Conservation (phyloP, 2,113 vertebrate species). For the Gymnocephalus cernua region DNA sequence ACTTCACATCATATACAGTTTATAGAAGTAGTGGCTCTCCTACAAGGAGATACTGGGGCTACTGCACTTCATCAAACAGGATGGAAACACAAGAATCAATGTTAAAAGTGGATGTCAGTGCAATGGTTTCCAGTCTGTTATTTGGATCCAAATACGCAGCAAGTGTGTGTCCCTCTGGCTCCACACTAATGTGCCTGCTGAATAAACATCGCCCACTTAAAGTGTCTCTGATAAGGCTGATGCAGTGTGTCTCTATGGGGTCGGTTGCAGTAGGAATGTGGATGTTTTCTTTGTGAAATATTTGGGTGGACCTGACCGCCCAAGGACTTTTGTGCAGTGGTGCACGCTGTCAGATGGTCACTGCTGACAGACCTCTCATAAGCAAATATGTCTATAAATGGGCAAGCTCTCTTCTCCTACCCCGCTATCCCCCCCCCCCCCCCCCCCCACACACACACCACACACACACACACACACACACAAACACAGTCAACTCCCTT, state of each 20-base stretch:
- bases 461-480: constrained; percentile 16
- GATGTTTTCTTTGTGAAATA: constrained; percentile 78
- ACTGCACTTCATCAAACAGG: background rate
- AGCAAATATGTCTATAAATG: constrained; percentile 90
- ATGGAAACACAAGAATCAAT: constrained; percentile 4
- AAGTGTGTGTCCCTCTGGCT: constrained; percentile 51
- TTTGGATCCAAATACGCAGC: constrained; percentile 30
- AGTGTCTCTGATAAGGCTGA: constrained; percentile 70
- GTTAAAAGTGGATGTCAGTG: constrained; percentile 6
- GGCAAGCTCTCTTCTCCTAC: constrained; percentile 73
- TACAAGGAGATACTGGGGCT: background rate
- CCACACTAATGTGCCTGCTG: constrained; percentile 52
- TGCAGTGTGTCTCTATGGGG: constrained; percentile 31
- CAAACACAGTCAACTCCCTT: constrained; percentile 43
- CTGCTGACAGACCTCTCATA: constrained; percentile 78
- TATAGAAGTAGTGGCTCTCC: background rate
- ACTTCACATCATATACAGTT: background rate
- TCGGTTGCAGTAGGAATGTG: constrained; percentile 78
- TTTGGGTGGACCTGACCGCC: constrained; percentile 72
- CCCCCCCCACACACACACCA: constrained; percentile 28
- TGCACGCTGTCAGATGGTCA: constrained; percentile 79
- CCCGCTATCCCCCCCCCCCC: too few species aligned
- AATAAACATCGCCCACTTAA: constrained; percentile 68
- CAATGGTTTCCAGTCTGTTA: constrained; percentile 1
- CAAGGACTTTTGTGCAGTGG: constrained; percentile 66